Percentiles rank a stretch among this genome's conserved stretches.
Evolutionary conservation across 2,113 vertebrate species (phyloP).

Genomic region (Corythaixoides concolor): DNA sequence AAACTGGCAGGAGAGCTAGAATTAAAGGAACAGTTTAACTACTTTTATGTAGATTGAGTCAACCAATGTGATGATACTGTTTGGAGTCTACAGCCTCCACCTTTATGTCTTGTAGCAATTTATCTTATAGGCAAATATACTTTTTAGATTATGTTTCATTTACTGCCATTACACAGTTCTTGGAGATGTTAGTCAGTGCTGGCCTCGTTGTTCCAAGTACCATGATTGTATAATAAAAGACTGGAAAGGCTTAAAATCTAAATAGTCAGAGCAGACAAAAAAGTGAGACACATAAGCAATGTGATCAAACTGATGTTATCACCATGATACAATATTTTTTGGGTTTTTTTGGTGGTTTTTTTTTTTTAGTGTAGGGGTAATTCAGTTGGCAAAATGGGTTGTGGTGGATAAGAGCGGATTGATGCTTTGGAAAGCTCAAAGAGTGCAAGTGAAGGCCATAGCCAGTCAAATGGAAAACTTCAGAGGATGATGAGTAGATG

Average conservation of each 20-base stretch:
- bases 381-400: not conserved
- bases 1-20: not conserved
- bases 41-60: not conserved
- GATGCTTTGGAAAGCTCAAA: not conserved
- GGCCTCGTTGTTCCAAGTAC: accelerated
- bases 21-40: not conserved
- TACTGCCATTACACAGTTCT: not conserved
- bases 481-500: not conserved
- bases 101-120: not conserved
- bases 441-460: not conserved
- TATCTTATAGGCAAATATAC: not conserved
- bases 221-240: not conserved
- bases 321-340: no score
- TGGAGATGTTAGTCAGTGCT: not conserved
- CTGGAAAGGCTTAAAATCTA: not conserved
- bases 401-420: not conserved
- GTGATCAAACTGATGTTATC: not conserved
- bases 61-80: not conserved
- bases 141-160: not conserved
- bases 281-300: not conserved
- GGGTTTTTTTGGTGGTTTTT: not conserved
- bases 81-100: not conserved
- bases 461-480: not conserved
- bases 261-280: not conserved
- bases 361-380: not conserved